A percentile compares a stretch with the other conserved stretches of the same genome.
These are phyloP conservation scores for Venusia cambrica DNA, from an alignment of 2,888 invertebrate genomes.

Conservation along the genomic window DNA sequence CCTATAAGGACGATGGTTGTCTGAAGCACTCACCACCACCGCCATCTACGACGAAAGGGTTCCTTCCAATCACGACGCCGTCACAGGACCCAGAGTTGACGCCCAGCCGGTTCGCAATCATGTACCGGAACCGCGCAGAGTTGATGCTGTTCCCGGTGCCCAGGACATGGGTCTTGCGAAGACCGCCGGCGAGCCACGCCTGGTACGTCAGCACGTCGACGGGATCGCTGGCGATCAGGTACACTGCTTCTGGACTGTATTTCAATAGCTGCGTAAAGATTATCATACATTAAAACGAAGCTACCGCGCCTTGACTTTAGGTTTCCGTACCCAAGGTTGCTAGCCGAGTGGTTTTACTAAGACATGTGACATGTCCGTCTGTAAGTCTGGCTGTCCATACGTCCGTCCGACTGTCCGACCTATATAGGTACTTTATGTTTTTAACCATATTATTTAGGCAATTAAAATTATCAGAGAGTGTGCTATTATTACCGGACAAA, in stretches of 20 bases:
- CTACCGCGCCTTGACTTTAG: no score
- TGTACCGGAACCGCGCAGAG: conserved; percentile 90
- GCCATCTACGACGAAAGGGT: conserved; percentile 2
- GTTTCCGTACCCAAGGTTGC: no score
- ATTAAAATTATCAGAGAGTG: no score
- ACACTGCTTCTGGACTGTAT: conserved; percentile 84
- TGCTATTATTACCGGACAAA: no score
- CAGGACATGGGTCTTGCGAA: conserved; percentile 89
- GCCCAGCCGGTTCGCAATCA: conserved; percentile 87
- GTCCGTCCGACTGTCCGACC: no score
- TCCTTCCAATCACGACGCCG: conserved; percentile 89
- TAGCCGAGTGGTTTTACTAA: no score
- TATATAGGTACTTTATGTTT: no score
- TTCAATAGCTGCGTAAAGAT: conserved; percentile 81
- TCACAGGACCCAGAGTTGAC: conserved; percentile 89
- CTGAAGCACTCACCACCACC: conserved; percentile 11
- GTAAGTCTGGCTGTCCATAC: no score
- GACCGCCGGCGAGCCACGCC: conserved; percentile 91
- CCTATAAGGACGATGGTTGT: no score
- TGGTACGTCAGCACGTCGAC: conserved; percentile 92
- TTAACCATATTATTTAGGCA: no score
- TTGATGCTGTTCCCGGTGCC: conserved; percentile 94
- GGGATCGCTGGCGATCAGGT: conserved; percentile 92
- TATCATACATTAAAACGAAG: no score
- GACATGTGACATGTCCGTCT: no score